phyloP scores from a whole-genome alignment of 2,888 invertebrate species.

The Formica aserva region DNA sequence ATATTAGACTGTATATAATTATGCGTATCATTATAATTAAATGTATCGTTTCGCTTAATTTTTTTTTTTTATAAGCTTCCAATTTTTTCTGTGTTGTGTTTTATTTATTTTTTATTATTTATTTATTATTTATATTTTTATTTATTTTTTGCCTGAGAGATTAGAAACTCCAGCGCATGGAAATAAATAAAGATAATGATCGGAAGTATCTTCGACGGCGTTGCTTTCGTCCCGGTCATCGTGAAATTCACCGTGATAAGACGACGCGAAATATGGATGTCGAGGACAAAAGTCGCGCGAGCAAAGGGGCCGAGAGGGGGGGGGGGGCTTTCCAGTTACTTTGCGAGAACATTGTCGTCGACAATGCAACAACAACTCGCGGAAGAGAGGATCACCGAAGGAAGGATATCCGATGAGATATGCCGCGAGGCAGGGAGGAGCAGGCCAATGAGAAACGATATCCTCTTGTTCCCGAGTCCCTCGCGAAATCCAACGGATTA shows the following conservation, averaged over 20 bases:
- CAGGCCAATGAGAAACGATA: slow-evolving; percentile 45
- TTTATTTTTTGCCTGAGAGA: not conserved
- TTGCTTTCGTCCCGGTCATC: slow-evolving; percentile 52
- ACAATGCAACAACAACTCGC: slow-evolving; percentile 68
- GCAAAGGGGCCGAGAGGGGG: slow-evolving; percentile 3
- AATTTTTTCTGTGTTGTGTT: not conserved
- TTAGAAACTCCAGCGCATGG: not conserved
- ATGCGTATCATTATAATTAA: not conserved
- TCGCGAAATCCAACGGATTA: slow-evolving; percentile 71
- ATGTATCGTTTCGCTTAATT: not conserved
- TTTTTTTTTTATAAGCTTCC: not conserved
- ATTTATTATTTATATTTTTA: too few species aligned
- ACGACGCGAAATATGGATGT: slow-evolving; percentile 28
- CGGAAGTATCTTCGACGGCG: not conserved
- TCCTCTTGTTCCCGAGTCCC: slow-evolving; percentile 59
- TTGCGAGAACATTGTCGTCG: slow-evolving; percentile 71
- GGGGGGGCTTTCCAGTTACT: slow-evolving; percentile 64
- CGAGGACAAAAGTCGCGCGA: slow-evolving; percentile 23
- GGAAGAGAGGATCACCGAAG: slow-evolving; percentile 66
- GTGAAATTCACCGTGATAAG: slow-evolving; percentile 63
- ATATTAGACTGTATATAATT: not conserved
- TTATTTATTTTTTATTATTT: not conserved
- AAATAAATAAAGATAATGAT: not conserved
- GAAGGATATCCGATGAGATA: slow-evolving; percentile 68
- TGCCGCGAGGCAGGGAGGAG: slow-evolving; percentile 50